A percentile compares a stretch with the other conserved stretches of the same genome.
Conservation (phyloP, 1,140 invertebrate genomes). For the Cotesia chilonis region DNA sequence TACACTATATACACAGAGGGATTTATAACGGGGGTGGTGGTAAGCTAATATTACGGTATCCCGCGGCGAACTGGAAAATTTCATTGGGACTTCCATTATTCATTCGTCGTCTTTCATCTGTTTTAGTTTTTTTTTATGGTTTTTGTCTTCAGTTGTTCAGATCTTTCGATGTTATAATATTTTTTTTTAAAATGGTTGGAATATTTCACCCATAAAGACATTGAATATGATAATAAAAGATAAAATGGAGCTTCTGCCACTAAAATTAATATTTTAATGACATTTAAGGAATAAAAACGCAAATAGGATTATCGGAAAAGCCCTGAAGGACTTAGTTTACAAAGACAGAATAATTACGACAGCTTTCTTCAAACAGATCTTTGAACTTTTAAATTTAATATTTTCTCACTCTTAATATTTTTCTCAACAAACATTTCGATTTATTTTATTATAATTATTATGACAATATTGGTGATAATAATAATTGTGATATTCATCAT, state of each 20-base stretch:
- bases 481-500: too few relatives aligned
- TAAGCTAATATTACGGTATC: conserved; percentile 65
- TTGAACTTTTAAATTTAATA: conserved; percentile 7
- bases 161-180: too few relatives aligned
- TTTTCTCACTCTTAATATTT: background rate
- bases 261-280: background rate
- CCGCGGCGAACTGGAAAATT: conserved; percentile 65
- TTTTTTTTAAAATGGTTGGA: too few relatives aligned
- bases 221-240: too few relatives aligned
- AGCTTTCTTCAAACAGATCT: conserved; percentile 20
- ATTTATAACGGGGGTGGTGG: conserved; percentile 44
- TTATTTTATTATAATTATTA: too few relatives aligned
- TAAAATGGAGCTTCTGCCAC: too few relatives aligned
- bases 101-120: conserved; percentile 43
- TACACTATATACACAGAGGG: conserved; percentile 12
- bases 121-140: conserved; percentile 18
- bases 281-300: too few relatives aligned
- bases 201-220: too few relatives aligned
- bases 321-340: too few relatives aligned
- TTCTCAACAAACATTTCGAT: background rate
- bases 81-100: conserved; percentile 66
- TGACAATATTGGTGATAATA: too few relatives aligned
- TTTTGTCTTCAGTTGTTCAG: background rate
- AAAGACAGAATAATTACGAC: background rate
- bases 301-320: too few relatives aligned